phyloP scores from a whole-genome alignment of 1,140 invertebrate species.

The Hyphantria cunea region DNA sequence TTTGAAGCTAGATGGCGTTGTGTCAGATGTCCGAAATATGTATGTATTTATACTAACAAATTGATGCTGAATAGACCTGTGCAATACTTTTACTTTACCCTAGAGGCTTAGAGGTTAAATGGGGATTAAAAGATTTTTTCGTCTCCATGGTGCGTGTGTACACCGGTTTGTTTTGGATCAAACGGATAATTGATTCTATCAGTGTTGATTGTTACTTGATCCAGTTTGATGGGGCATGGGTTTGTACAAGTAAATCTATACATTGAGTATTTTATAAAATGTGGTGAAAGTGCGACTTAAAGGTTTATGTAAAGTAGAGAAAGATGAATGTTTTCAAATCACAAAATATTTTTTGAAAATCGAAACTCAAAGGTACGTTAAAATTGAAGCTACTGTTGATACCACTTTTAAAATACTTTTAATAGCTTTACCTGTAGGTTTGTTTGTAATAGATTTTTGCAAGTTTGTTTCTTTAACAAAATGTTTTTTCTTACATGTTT shows the following conservation, averaged over 20 bases:
- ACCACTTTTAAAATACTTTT: no score
- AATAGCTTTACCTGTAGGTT: no score
- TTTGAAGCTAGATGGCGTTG: no score
- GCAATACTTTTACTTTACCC: not conserved
- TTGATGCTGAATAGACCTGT: not conserved
- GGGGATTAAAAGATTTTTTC: slow-evolving; percentile 42
- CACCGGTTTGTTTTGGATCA: slow-evolving; percentile 47
- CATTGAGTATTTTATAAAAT: slow-evolving; percentile 32
- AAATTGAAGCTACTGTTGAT: no score
- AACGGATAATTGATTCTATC: slow-evolving; percentile 43
- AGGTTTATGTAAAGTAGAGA: not conserved
- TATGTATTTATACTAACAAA: not conserved
- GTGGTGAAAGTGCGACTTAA: slow-evolving; percentile 2
- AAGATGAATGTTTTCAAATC: no score
- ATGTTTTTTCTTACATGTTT: no score
- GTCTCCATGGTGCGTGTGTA: slow-evolving; percentile 36
- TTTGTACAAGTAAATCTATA: slow-evolving; percentile 27
- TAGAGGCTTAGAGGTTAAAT: slow-evolving; percentile 23
- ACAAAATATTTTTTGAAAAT: no score
- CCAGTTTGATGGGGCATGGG: slow-evolving; percentile 34
- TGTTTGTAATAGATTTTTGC: no score
- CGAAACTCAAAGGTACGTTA: no score
- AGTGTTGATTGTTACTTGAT: slow-evolving; percentile 51
- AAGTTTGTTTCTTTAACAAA: no score
- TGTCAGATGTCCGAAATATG: no score